Evolutionary conservation across 2,797 vertebrate genomes (phyloP), one percentile per base, ranked within the genome.

Genomic region (Chromobotia macracanthus): DNA sequence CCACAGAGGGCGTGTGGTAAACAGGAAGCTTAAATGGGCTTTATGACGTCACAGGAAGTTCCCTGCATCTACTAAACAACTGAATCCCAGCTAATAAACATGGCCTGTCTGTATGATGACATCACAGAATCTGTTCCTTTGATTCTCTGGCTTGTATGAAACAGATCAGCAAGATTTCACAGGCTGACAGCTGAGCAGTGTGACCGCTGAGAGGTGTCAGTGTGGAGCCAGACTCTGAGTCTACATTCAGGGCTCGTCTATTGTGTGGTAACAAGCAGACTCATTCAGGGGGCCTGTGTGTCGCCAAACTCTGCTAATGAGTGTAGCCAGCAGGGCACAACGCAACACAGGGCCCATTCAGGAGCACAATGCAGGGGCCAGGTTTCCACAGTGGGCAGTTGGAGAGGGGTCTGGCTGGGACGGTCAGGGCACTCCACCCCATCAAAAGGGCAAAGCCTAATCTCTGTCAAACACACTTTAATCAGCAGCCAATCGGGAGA

Each of bases 221-320:
- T 48, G 18, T 87, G 84, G 86, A 87, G 84, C 84, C 79, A 71
- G 82, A 82, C 80, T 82, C 82, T 77, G 68, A 85, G 85, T 80
- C 83, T 83, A 79, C 85, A 84, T 82, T 81, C 80, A 83, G 80
- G 68, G 83, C 83, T 75, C 61, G 28, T 66, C 88, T 78, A 87
- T 87, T 88, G 86, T 87, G 84, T 87, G 82, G 87, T 89, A 92
- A 94, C 92, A 94, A 94, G 91, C 91, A 83, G 83, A 84, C 89
- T 89, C 89, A 91, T 94, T 94, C 90, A 93, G 77, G 44, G 76
- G 53, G 79, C 73, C 82, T 80, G 86, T 82, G 88, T 88, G 85
- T 84, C 56, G 88, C 90, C 92, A 91, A 93, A 92, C 89, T 90
- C 89, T 90, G 87, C 90, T 93, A 94, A 94, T 92, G 92, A 94